phyloP scores from a whole-genome alignment of 1,140 invertebrate genomes.

The Leptopilina clavipes region DNA sequence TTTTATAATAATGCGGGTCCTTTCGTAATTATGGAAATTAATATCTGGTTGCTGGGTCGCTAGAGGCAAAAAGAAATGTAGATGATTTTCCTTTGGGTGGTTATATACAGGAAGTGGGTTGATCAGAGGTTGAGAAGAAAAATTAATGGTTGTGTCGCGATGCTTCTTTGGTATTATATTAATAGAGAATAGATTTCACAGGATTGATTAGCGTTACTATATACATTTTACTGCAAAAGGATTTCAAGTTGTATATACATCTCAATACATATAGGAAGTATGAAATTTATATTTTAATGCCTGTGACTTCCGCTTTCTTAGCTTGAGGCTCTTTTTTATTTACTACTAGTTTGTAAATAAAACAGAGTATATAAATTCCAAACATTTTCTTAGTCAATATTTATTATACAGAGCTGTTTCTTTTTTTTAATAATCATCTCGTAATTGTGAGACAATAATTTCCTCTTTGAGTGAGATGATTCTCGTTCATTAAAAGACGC shows the following conservation, averaged over 20 bases:
- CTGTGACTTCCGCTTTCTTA: not conserved
- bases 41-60: conserved; percentile 42
- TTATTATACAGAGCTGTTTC: too few species aligned
- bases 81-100: conserved; percentile 2
- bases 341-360: not conserved
- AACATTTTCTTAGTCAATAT: not conserved
- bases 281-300: not conserved
- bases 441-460: too few species aligned
- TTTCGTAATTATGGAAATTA: conserved; percentile 49
- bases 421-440: too few species aligned
- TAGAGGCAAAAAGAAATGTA: conserved; percentile 45
- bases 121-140: not conserved
- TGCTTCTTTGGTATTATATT: not conserved
- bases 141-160: conserved; percentile 28
- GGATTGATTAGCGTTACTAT: not conserved
- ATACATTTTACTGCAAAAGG: not conserved
- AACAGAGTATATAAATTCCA: not conserved
- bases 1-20: conserved; percentile 45
- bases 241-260: not conserved
- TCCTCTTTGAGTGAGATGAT: too few species aligned
- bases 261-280: not conserved
- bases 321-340: not conserved
- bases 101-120: conserved; percentile 16
- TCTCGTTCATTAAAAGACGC: too few species aligned
- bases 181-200: not conserved